Base-by-base conservation (phyloP, 2,113 vertebrate species). In the Tenebrosternarchus preto region DNA sequence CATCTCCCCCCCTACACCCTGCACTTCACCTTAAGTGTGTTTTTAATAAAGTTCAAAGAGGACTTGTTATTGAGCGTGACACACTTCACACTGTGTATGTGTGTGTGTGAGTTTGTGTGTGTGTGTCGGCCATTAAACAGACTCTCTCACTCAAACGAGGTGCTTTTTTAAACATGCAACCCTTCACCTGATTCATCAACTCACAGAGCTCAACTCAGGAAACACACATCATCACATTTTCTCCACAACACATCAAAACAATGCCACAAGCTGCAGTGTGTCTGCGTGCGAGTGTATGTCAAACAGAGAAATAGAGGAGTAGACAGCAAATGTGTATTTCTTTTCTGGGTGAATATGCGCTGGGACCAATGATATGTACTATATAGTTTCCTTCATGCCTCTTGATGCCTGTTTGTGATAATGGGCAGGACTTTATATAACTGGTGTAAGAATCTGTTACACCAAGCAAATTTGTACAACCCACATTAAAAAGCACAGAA, bases 191-290 rank as follows among this genome's bases (percentile, higher is more conserved):
- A 66, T 66, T 66, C 20, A 66, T 66, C 29, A 59, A 50, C 25
- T 56, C 27, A n/a, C 69, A 64, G 20, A 56, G 71, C 0, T 3
- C 6, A 31, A 43, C 43, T 50, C 29, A 20, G 70, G 50, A 73
- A 39, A 24, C 83, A 84, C 85, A 87, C 85, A 82, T 81, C 85
- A 82, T 81, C 79, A 33, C 73, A 82, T 84, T 90, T 88, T 86
- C 84, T 72, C 81, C 39, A 82, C 76, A 82, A 81, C 81, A 59
- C 22, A 36, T 72, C 82, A 60, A 16, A 61, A 76, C 66, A 46
- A 20, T 77, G 4, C 2, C 29, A 66, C 85, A 70, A n/a, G 71
- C 56, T 82, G 46, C 85, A 66, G 27, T 43, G 22, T 69, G 53
- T 67, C 3, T 29, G 8, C 53, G 39, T 50, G 73, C 31, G 64